Base-by-base conservation (phyloP, 2,888 invertebrate genomes). In the Drosophila silvestris region DNA sequence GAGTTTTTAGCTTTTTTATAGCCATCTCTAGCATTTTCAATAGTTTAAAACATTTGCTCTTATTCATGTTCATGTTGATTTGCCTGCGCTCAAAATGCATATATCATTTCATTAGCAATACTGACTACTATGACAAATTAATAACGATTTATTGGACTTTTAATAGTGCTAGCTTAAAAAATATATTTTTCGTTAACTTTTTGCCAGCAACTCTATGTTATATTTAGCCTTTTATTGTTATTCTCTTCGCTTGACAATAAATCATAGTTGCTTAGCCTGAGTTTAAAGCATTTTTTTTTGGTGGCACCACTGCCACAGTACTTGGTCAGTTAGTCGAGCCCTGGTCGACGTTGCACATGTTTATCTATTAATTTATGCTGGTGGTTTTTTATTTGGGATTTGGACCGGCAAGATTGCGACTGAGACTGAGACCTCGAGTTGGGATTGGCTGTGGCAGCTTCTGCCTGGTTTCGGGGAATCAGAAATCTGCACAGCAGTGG, bases 311-410 rank as follows among this genome's bases (percentile, higher is more conserved):
- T 58, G 32, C 2, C 64, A 66, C 70, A 75, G 82, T 76, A 86
- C 66, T 77, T 85, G 82, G 82, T 71, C 71, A 54, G 65, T 60
- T 32, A 16, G 57, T 47, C n/a, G 59, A 56, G 39, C 51, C n/a
- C 50, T 10, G 28, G 54, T 57, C 59, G 60, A 62, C 37, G 71
- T 64, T 82, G 79, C 74, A 75, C 74, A 77, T 75, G 81, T 89
- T 91, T 91, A 91, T 91, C 91, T 91, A 84, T 91, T 91, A 91
- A 91, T 91, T 91, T 91, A 91, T 91, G 89, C 91, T 81, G 91
- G 91, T 82, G 82, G 79, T 75, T 84, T 82, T 81, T 51, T 59
- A 26, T 47, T 47, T 47, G 12, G 69, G 71, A 73, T 81, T 76
- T 82, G 74, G 83, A 72, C 71, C 56, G 68, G 32, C 35, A 35